These are phyloP conservation scores for Mnemiopsis leidyi DNA, from an alignment of 37 sponge, comb jelly and placozoan genomes.

Conservation along the genomic window DNA sequence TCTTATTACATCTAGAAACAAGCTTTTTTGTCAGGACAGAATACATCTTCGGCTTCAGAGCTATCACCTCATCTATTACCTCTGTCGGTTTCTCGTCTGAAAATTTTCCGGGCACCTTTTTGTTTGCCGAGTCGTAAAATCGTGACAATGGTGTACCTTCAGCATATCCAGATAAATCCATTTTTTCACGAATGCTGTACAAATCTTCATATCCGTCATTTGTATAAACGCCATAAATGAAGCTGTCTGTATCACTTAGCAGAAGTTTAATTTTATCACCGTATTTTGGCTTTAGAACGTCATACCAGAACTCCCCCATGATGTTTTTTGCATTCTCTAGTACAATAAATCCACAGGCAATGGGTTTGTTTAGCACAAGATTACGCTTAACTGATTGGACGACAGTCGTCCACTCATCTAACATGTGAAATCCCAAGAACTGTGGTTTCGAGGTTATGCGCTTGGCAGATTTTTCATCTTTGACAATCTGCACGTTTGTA, in stretches of 20 bases:
- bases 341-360: constrained; percentile 37
- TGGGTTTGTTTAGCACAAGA: constrained; percentile 11
- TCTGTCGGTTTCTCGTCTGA: too few species aligned
- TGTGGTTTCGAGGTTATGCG: neutral
- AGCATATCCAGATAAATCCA: constrained; percentile 29
- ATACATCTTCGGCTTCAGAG: constrained; percentile 56
- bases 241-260: constrained; percentile 35
- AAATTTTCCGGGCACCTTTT: constrained; percentile 43
- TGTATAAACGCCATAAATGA: neutral
- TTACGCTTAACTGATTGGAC: neutral
- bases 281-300: constrained; percentile 12
- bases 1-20: neutral
- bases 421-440: neutral
- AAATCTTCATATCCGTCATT: neutral
- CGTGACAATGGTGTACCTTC: neutral
- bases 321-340: constrained; percentile 30
- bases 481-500: neutral
- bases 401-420: neutral
- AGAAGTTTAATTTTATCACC: constrained; percentile 35
- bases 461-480: neutral
- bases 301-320: constrained; percentile 35
- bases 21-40: neutral
- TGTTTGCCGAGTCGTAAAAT: neutral
- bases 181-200: neutral
- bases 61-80: neutral